A percentile compares a stretch with the other conserved stretches of the same genome.
These are phyloP conservation scores for Promerops cafer DNA, from an alignment of 2,113 vertebrate genomes.

Conservation along the genomic window DNA sequence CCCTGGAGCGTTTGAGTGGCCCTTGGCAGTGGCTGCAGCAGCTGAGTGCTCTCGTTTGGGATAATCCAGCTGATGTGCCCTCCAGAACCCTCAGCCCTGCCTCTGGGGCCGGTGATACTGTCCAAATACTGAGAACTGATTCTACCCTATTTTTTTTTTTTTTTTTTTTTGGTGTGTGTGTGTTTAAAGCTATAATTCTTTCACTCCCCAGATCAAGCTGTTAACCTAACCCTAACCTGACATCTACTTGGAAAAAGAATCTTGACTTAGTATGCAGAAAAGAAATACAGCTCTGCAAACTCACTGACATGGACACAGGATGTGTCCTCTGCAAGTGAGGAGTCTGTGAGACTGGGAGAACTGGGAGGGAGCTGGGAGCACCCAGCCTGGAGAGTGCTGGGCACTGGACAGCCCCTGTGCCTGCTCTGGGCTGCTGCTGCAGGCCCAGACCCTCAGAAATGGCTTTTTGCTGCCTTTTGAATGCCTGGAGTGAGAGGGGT, in stretches of 20 bases:
- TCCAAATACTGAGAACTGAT: not conserved
- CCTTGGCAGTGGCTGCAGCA: not conserved
- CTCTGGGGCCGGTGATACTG: not conserved
- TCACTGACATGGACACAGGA: conserved; percentile 41
- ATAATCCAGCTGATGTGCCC: not conserved
- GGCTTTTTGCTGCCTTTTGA: not conserved
- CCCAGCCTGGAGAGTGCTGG: conserved; percentile 59
- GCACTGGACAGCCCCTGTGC: not conserved
- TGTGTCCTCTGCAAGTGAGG: conserved; percentile 48
- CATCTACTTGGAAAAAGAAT: conserved; percentile 67
- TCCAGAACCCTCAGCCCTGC: not conserved
- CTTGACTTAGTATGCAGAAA: conserved; percentile 61
- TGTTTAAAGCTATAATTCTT: not conserved
- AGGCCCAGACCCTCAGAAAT: not conserved
- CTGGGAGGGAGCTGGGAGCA: conserved; percentile 57
- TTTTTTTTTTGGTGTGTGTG: not conserved
- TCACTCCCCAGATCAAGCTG: conserved; percentile 52
- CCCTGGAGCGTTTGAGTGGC: not conserved
- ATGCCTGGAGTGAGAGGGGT: not conserved
- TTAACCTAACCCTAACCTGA: not conserved
- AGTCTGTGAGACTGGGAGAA: conserved; percentile 16
- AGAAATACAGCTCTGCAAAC: conserved; percentile 58
- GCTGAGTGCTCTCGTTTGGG: not conserved
- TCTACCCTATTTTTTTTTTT: accelerated
- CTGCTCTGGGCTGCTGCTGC: not conserved